These are phyloP conservation scores for Procambarus clarkii DNA, from an alignment of 1,140 invertebrate species.

Conservation along the genomic window DNA sequence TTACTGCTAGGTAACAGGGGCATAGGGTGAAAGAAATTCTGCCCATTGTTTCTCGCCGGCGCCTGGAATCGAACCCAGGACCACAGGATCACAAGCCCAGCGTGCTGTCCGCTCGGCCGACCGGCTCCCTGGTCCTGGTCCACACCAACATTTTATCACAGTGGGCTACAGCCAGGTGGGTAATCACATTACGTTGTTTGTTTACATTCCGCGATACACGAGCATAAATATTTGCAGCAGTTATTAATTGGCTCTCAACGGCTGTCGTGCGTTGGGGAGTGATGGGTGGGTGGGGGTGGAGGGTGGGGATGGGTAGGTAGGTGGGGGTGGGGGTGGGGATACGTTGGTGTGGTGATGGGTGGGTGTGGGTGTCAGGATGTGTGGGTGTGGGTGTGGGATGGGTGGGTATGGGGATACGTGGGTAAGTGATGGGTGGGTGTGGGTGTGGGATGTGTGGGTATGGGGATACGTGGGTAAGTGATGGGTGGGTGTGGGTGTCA, in stretches of 20 bases:
- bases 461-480: background rate
- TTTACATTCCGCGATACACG: background rate
- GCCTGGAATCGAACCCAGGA: no score
- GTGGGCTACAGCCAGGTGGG: background rate
- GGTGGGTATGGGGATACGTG: background rate
- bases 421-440: background rate
- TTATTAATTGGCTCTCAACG: background rate
- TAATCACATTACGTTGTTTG: background rate
- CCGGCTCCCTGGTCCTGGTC: no score
- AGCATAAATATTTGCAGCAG: constrained; percentile 5
- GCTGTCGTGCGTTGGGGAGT: background rate
- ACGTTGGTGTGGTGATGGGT: background rate
- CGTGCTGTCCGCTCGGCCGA: no score
- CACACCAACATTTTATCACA: no score
- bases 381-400: no score
- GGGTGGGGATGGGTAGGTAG: background rate
- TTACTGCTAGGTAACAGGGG: no score
- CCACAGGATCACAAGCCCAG: no score
- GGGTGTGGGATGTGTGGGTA: background rate
- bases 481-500: background rate
- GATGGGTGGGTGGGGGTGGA: no score
- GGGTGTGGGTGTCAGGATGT: background rate
- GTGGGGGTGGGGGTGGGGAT: background rate
- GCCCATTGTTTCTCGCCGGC: no score
- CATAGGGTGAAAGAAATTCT: no score